Conservation (phyloP, 2,113 vertebrate species). For the Lepisosteus osseus region DNA sequence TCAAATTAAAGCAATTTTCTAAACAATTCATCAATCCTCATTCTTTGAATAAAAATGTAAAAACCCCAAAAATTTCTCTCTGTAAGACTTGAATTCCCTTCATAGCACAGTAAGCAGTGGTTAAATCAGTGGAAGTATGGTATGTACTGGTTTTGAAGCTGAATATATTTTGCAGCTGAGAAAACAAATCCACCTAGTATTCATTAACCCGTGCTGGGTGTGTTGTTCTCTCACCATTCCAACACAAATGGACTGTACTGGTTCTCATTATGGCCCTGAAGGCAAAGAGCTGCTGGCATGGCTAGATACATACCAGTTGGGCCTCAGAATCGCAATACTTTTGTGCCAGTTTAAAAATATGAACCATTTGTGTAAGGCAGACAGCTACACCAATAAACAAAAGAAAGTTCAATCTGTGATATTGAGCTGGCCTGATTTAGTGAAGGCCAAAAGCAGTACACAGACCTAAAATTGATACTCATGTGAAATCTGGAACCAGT, state of each 20-base stretch:
- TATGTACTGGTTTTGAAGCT: conserved; percentile 16
- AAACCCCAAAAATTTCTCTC: too few relatives aligned
- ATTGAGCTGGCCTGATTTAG: background rate
- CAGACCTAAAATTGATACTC: conserved; percentile 14
- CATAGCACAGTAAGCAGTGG: too few relatives aligned
- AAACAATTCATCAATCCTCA: too few relatives aligned
- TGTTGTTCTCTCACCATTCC: conserved; percentile 14
- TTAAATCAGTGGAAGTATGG: background rate
- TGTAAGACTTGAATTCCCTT: too few relatives aligned
- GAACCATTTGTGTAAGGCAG: conserved; percentile 9
- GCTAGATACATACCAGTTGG: conserved; percentile 5
- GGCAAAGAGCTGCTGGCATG: conserved; percentile 13
- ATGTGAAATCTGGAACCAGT: conserved; percentile 1
- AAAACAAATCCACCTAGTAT: conserved; percentile 22
- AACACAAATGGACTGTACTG: conserved; percentile 9
- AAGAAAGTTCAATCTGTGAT: background rate
- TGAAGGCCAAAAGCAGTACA: background rate
- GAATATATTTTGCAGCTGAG: conserved; percentile 17
- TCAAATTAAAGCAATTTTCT: too few relatives aligned
- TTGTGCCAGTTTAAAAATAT: conserved; percentile 5
- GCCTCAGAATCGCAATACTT: conserved; percentile 8
- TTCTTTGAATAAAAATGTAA: too few relatives aligned
- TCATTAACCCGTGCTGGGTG: conserved; percentile 14
- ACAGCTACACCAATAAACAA: conserved; percentile 25
- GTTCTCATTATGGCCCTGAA: background rate